A percentile compares a stretch with the other conserved stretches of the same genome.
Evolutionary conservation across 2,888 invertebrate genomes (phyloP).

Genomic region (Nysson spinosus): DNA sequence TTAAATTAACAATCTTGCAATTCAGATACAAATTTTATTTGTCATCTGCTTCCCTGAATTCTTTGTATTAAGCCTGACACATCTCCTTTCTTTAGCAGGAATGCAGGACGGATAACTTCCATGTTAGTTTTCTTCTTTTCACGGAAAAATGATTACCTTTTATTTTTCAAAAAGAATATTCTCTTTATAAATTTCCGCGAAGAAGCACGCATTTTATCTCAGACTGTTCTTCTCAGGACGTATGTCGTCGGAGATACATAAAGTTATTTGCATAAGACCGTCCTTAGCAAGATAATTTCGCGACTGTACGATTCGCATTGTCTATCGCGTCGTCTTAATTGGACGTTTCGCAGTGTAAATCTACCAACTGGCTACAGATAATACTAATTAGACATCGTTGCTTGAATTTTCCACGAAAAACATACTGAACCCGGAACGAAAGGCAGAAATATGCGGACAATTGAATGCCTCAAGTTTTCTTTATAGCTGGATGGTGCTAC

Average conservation of each 20-base stretch:
- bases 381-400: slow-evolving; percentile 61
- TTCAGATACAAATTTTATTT: too few relatives aligned
- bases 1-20: too few relatives aligned
- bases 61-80: too few relatives aligned
- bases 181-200: slow-evolving; percentile 26
- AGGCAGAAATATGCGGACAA: neutral
- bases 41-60: too few relatives aligned
- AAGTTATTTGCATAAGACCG: slow-evolving; percentile 48
- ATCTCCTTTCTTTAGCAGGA: too few relatives aligned
- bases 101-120: too few relatives aligned
- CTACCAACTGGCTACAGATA: slow-evolving; percentile 57
- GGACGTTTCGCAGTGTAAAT: slow-evolving; percentile 68
- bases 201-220: neutral
- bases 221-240: slow-evolving; percentile 18
- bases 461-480: too few relatives aligned
- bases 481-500: too few relatives aligned
- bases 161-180: too few relatives aligned
- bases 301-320: slow-evolving; percentile 49
- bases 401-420: slow-evolving; percentile 42
- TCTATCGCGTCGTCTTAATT: slow-evolving; percentile 62
- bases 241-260: slow-evolving; percentile 33
- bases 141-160: too few relatives aligned
- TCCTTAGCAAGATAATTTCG: slow-evolving; percentile 48
- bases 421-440: slow-evolving; percentile 38
- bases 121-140: too few relatives aligned